Conservation (phyloP, 2,113 vertebrate species). For the Emydura subglobosa region DNA sequence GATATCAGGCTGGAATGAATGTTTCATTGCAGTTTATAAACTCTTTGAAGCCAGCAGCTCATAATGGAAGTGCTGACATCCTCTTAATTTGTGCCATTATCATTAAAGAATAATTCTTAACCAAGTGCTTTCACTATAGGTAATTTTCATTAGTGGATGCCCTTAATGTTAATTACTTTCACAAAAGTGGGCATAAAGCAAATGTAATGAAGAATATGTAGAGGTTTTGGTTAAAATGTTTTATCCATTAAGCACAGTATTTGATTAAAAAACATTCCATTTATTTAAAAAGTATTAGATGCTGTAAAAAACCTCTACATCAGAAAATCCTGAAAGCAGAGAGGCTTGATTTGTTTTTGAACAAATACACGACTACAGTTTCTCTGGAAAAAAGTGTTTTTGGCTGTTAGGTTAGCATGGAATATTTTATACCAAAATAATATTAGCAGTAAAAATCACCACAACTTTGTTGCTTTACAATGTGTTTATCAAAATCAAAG, state of each 20-base stretch:
- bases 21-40: background rate
- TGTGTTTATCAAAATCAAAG: background rate
- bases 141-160: background rate
- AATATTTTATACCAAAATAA: background rate
- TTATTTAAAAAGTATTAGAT: background rate
- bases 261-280: background rate
- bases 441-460: background rate
- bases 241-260: background rate
- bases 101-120: background rate
- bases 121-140: background rate
- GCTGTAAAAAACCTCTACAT: background rate
- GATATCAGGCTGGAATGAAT: background rate
- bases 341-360: background rate
- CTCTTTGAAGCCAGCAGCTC: background rate
- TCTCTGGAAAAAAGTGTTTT: background rate
- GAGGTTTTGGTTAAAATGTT: background rate
- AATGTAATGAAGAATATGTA: background rate
- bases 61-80: background rate
- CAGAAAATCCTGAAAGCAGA: background rate
- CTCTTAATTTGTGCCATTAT: background rate
- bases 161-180: background rate
- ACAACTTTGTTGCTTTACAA: background rate
- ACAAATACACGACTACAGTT: background rate
- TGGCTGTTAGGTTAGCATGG: background rate
- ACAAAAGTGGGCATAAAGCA: background rate